Evolutionary conservation across 2,888 invertebrate species (phyloP).

Genomic region (Acleris laterana): DNA sequence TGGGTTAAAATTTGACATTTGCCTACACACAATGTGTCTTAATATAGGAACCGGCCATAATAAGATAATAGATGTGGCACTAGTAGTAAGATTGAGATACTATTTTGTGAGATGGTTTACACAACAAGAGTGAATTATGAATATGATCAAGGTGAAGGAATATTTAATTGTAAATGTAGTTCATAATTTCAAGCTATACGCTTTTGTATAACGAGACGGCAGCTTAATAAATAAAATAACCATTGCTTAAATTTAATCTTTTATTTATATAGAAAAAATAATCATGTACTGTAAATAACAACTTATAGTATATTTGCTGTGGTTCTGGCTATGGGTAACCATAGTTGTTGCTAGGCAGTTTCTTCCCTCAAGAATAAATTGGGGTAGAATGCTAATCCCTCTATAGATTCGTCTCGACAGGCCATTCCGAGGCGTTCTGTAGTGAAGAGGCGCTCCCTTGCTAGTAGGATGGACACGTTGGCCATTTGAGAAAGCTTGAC

Average conservation of each 20-base stretch:
- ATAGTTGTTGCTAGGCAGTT: conserved; percentile 48
- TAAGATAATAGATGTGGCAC: conserved; percentile 46
- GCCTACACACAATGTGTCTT: no score
- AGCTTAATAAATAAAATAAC: conserved; percentile 37
- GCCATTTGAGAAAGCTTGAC: conserved; percentile 93
- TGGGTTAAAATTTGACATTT: no score
- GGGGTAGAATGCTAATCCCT: conserved; percentile 97
- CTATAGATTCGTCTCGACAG: conserved; percentile 97
- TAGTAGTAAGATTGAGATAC: conserved; percentile 51
- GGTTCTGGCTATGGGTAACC: background rate
- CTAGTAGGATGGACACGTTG: conserved; percentile 94
- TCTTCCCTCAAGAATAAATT: conserved; percentile 90
- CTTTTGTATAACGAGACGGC: conserved; percentile 57
- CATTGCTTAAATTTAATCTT: conserved; percentile 14
- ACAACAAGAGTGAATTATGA: conserved; percentile 36
- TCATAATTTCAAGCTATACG: conserved; percentile 43
- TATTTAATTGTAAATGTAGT: conserved; percentile 11
- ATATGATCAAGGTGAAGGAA: conserved; percentile 14
- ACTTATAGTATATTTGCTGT: background rate
- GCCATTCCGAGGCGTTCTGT: conserved; percentile 94
- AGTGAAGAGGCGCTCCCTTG: conserved; percentile 94
- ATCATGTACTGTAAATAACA: conserved; percentile 26
- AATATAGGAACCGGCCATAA: no score
- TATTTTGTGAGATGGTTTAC: conserved; percentile 71
- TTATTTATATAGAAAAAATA: conserved; percentile 32